Percentiles rank a stretch among this genome's conserved stretches.
phyloP scores from a whole-genome alignment of 2,888 invertebrate species.

The Cheilosia variabilis region DNA sequence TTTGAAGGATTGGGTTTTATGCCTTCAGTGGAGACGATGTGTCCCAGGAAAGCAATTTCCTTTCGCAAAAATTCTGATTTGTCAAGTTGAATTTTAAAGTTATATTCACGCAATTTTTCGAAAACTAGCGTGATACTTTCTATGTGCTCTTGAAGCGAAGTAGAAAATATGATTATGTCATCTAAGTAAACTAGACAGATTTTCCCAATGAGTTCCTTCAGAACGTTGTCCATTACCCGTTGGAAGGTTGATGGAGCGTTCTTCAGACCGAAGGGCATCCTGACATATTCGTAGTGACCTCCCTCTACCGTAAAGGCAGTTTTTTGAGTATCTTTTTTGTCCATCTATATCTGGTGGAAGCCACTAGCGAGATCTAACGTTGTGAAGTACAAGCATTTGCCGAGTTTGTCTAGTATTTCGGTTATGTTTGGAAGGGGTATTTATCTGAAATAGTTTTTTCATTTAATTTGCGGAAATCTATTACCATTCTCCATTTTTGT shows the following conservation, averaged over 20 bases:
- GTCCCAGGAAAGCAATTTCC: slow-evolving; percentile 53
- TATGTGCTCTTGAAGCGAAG: slow-evolving; percentile 3
- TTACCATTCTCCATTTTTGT: slow-evolving; percentile 75
- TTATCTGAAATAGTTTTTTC: no score
- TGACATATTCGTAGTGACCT: slow-evolving; percentile 50
- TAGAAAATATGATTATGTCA: slow-evolving; percentile 31
- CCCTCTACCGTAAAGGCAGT: slow-evolving; percentile 53
- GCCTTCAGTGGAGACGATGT: no score
- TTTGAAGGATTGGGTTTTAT: no score
- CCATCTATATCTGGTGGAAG: slow-evolving; percentile 79
- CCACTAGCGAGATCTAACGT: slow-evolving; percentile 79
- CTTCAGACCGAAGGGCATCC: slow-evolving; percentile 58
- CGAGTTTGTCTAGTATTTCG: slow-evolving; percentile 79
- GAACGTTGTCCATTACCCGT: slow-evolving; percentile 50
- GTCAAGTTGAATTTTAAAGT: slow-evolving; percentile 31
- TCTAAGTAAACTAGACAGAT: slow-evolving; percentile 5
- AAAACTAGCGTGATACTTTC: slow-evolving; percentile 25
- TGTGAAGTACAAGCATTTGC: slow-evolving; percentile 78
- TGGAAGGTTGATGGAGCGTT: slow-evolving; percentile 65
- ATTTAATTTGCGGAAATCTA: slow-evolving; percentile 60
- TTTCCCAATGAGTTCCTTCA: slow-evolving; percentile 30
- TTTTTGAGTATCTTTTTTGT: slow-evolving; percentile 38
- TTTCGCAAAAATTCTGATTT: slow-evolving; percentile 34
- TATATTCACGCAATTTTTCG: not conserved
- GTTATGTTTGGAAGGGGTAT: slow-evolving; percentile 5